A percentile compares a stretch with the other conserved stretches of the same genome.
These are phyloP conservation scores for Nixonia krombeini DNA, from an alignment of 1,140 invertebrate genomes.

Conservation along the genomic window DNA sequence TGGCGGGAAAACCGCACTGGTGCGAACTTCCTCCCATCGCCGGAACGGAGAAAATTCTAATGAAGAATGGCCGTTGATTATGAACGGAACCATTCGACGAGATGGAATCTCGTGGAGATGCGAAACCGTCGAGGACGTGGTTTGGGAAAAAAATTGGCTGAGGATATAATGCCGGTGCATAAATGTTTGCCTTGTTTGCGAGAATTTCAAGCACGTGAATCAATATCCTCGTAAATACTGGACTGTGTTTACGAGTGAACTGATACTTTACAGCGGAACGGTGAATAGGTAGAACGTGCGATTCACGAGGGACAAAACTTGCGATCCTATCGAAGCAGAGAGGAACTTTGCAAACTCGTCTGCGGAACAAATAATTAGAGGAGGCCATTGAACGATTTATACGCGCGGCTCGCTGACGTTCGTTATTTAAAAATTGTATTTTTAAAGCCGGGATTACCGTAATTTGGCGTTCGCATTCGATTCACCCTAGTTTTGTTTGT, in stretches of 20 bases:
- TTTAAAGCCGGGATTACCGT: constrained; percentile 10
- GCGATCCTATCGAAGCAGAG: constrained; percentile 8
- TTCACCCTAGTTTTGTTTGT: too few relatives aligned
- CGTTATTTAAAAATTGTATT: too few relatives aligned
- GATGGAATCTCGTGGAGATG: neutral
- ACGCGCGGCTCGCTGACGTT: constrained; percentile 2
- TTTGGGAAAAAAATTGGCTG: too few relatives aligned
- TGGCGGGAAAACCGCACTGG: constrained; percentile 62
- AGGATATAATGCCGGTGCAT: too few relatives aligned
- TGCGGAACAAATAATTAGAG: constrained; percentile 44
- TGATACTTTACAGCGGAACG: constrained; percentile 8
- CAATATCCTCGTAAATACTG: neutral
- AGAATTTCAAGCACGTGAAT: neutral
- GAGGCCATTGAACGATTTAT: constrained; percentile 17
- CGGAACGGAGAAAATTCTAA: constrained; percentile 32
- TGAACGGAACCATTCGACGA: too few relatives aligned
- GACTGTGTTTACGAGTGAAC: neutral
- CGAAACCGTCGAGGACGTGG: neutral
- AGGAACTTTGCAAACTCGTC: constrained; percentile 25
- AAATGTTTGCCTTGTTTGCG: neutral
- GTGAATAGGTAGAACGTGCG: neutral
- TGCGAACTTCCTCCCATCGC: constrained; percentile 48
- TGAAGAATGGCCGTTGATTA: constrained; percentile 13
- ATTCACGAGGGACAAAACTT: constrained; percentile 5
- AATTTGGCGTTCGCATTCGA: too few relatives aligned